Evolutionary conservation across 2,113 vertebrate genomes (phyloP), one percentile per base, ranked within the genome.

Genomic region (Excalfactoria chinensis): DNA sequence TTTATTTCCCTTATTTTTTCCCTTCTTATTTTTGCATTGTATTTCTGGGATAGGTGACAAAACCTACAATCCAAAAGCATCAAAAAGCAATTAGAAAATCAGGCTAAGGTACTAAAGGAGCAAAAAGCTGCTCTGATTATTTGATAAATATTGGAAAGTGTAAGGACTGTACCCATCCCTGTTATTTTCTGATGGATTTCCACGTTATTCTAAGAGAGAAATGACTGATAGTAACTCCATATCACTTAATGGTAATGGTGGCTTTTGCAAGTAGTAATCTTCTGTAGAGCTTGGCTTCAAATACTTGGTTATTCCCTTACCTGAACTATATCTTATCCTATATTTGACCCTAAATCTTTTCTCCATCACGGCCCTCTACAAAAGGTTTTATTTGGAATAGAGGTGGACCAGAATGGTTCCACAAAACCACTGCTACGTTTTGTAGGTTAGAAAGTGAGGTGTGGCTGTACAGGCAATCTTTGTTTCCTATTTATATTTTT

Each of bases 171-270:
- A 13, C n/a, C 7, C 44, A 41, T 81, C 6, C 13, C 0, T 79
- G 30, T 67, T 73, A 71, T 67, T 17, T 10, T 55, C 1, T 23
- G n/a, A 49, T 37, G 35, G 28, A 34, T 86, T 30, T 53, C 51
- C 13, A 10, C 28, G 49, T 15, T 26, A 26, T 51, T 26, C 25
- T 51, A 30, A 53, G 26, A 30, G 51, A 14, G 16, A 53, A 53
- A 53, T 53, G 69, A 49, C 19, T 21, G 28, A n/a, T 28, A 30
- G 26, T 34, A 37, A 0, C 0, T 53, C 68, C 7, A 0, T 22
- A 32, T 67, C 11, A 3, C n/a, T 88, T 49, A 70, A 91, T 53
- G 21, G 30, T 67, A 28, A 4, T 58, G 80, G 11, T 88, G 76
- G 8, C 23, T 84, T 75, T 70, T 88, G 9, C 18, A 63, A 22